Evolutionary conservation across 2,113 vertebrate species (phyloP).

Genomic region (human): GRCh38 chr11:3824501-3825000

Average conservation of each 20-base stretch:
- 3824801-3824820: not conserved
- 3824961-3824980: not conserved
- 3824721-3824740: not conserved
- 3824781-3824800: not conserved
- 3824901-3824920: not conserved
- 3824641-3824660: not conserved
- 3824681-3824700: not conserved
- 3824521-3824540: not conserved
- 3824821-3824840: not conserved
- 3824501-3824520: not conserved
- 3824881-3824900: not conserved
- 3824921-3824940: not conserved
- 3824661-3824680: not conserved
- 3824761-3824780: not conserved
- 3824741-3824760: slow-evolving; percentile 29
- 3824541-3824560: not conserved
- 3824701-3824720: not conserved
- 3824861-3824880: not conserved
- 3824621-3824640: not conserved
- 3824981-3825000: slow-evolving; percentile 31
- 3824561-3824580: not conserved
- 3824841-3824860: not conserved
- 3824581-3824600: not conserved
- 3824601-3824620: not conserved
- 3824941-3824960: not conserved